Conservation (phyloP, 2,797 vertebrate genomes). For the Lophura swinhoii region DNA sequence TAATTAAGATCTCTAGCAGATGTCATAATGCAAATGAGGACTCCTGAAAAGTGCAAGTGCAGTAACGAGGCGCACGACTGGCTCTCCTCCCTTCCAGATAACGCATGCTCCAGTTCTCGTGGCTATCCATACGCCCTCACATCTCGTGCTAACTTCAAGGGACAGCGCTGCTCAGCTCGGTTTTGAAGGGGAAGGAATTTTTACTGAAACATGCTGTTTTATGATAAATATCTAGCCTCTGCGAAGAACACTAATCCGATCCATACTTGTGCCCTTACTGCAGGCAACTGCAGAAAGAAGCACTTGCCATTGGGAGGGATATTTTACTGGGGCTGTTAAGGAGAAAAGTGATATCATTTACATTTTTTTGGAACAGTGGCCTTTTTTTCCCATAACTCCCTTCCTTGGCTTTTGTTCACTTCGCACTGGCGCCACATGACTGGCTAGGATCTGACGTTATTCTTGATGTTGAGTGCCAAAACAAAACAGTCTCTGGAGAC, state of each 20-base stretch:
- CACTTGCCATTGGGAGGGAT: background rate
- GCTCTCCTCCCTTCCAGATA: background rate
- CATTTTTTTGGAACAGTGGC: constrained; percentile 53
- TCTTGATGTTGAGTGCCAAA: background rate
- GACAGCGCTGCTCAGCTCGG: fast-evolving
- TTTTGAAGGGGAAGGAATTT: background rate
- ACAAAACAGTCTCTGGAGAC: background rate
- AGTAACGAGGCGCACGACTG: fast-evolving
- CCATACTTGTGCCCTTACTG: background rate
- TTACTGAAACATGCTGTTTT: background rate
- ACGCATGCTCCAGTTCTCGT: fast-evolving
- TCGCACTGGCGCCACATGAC: background rate
- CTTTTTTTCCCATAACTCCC: constrained; percentile 15
- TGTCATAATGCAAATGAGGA: background rate
- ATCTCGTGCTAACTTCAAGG: fast-evolving
- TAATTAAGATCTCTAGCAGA: constrained; percentile 31
- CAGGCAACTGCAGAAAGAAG: background rate
- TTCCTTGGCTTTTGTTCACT: constrained; percentile 52
- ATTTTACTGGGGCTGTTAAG: background rate
- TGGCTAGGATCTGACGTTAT: background rate
- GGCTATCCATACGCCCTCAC: fast-evolving
- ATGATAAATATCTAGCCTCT: background rate
- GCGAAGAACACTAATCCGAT: background rate
- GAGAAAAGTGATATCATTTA: constrained; percentile 19
- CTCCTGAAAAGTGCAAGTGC: background rate